Percentiles rank a stretch among this genome's conserved stretches.
Conservation (phyloP, 1,140 invertebrate genomes). For the Lasaia peninsularis region DNA sequence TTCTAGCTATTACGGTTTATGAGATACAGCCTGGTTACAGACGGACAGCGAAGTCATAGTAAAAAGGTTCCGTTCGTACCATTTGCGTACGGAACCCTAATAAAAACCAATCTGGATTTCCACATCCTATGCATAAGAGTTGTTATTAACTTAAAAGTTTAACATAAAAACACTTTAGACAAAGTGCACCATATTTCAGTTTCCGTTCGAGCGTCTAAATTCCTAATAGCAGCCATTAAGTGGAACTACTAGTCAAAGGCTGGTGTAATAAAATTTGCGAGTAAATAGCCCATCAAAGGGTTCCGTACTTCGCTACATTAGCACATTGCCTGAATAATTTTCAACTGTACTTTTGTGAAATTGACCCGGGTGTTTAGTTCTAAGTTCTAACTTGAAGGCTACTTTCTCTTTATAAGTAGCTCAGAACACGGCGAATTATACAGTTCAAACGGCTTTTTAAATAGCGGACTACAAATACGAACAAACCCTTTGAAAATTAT, state of each 20-base stretch:
- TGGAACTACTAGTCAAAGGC: slow-evolving; percentile 20
- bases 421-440: background rate
- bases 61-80: no score
- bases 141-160: background rate
- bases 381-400: background rate
- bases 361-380: background rate
- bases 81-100: no score
- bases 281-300: slow-evolving; percentile 17
- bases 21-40: no score
- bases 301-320: slow-evolving; percentile 17
- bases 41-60: no score
- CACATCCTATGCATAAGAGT: background rate
- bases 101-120: background rate
- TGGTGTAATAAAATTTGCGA: slow-evolving; percentile 20
- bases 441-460: background rate
- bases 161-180: background rate
- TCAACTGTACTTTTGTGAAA: slow-evolving; percentile 4
- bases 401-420: background rate
- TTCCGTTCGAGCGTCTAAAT: slow-evolving; percentile 6
- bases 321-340: background rate
- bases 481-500: no score
- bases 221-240: slow-evolving; percentile 17
- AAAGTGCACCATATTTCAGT: slow-evolving; percentile 8
- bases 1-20: no score
- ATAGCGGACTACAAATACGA: no score